Evolutionary conservation across 2,797 vertebrate genomes (phyloP).

Genomic region (Cheirogaleus major): DNA sequence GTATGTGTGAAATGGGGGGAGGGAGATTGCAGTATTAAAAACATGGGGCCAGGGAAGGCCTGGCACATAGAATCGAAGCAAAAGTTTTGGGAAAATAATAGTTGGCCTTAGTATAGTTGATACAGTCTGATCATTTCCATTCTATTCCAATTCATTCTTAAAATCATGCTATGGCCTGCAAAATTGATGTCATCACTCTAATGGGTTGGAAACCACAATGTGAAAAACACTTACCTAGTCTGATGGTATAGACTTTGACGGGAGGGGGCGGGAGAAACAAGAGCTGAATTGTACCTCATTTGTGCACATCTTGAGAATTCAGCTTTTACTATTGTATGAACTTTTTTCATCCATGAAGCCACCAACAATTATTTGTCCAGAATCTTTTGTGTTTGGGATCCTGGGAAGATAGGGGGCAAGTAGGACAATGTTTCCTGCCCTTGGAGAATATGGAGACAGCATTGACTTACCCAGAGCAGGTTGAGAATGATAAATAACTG

Average conservation of each 20-base stretch:
- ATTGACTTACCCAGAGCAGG: not conserved
- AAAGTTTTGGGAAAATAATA: not conserved
- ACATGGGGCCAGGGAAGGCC: not conserved
- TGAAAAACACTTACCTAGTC: not conserved
- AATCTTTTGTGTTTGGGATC: not conserved
- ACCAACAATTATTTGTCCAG: not conserved
- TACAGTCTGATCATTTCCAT: not conserved
- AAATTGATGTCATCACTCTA: not conserved
- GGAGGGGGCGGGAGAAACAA: not conserved
- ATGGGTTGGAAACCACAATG: not conserved
- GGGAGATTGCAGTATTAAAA: not conserved
- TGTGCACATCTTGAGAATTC: not conserved
- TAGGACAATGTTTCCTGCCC: not conserved
- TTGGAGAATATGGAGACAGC: not conserved
- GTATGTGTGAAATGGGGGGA: accelerated
- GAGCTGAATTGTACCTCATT: not conserved
- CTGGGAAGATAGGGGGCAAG: not conserved
- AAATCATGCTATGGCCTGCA: not conserved
- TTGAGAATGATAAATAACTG: not conserved
- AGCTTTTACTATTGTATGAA: not conserved
- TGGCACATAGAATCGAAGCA: not conserved
- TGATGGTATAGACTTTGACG: not conserved
- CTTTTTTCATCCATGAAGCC: not conserved
- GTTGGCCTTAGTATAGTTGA: not conserved
- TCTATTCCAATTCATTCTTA: not conserved